Conservation (phyloP, 2,113 vertebrate species). For the Oryzias curvinotus region DNA sequence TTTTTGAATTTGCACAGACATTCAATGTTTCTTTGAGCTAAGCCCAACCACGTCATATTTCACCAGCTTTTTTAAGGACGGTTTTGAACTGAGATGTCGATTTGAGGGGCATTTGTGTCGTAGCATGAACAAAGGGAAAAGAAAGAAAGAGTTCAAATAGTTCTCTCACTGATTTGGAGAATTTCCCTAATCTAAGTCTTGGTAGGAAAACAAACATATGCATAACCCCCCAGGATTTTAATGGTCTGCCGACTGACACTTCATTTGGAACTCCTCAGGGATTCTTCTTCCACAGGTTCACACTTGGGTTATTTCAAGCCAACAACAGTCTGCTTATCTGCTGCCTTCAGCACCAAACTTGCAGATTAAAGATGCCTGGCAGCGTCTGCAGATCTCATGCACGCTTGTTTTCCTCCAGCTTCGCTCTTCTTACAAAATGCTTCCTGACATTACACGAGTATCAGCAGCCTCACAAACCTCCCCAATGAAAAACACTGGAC, state of each 20-base stretch:
- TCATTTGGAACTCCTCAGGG: constrained; percentile 6
- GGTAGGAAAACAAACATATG: neutral
- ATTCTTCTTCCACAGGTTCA: constrained; percentile 10
- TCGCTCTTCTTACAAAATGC: neutral
- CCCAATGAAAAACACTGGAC: neutral
- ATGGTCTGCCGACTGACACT: constrained; percentile 5
- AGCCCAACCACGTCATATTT: neutral
- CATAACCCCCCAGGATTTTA: neutral
- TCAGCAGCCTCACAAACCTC: neutral
- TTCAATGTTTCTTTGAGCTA: neutral
- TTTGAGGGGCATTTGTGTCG: neutral
- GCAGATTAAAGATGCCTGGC: constrained; percentile 28
- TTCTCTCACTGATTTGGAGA: no score
- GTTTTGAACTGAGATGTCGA: no score
- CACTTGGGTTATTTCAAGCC: constrained; percentile 16
- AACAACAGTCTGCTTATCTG: constrained; percentile 13
- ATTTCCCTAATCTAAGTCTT: neutral
- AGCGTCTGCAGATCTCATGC: constrained; percentile 4
- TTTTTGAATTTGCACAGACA: constrained; percentile 5
- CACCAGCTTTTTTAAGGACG: no score
- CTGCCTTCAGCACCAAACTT: constrained; percentile 26
- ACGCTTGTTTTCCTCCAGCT: constrained; percentile 6
- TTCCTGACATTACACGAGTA: constrained; percentile 4
- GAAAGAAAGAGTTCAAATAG: no score
- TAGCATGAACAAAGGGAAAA: no score